Evolutionary conservation across 2,113 vertebrate species (phyloP).

Genomic region (Laticauda colubrina): DNA sequence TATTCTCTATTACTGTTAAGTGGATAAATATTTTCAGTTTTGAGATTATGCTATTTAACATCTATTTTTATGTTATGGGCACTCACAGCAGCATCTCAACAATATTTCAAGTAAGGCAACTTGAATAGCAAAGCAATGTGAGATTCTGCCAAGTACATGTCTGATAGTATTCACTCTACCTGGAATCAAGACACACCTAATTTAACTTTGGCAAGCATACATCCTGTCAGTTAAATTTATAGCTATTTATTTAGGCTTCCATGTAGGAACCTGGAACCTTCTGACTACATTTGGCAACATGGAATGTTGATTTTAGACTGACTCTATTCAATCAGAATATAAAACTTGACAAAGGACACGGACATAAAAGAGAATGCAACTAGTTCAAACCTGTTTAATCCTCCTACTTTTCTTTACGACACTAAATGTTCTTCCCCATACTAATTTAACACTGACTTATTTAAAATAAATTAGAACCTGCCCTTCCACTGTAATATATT

Average conservation of each 20-base stretch:
- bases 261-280: background rate
- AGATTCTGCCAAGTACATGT: background rate
- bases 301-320: background rate
- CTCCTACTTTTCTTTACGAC: background rate
- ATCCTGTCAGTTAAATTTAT: background rate
- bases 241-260: constrained; percentile 9
- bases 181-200: background rate
- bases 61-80: background rate
- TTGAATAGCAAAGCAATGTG: too few species aligned
- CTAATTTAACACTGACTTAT: background rate
- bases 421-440: background rate
- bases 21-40: background rate
- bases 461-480: background rate
- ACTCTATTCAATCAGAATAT: constrained; percentile 5
- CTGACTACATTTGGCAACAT: background rate
- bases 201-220: background rate
- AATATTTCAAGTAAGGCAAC: background rate
- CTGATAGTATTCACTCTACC: background rate
- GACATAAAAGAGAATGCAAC: background rate
- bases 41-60: background rate
- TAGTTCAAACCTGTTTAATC: background rate
- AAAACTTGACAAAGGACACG: background rate
- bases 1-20: background rate
- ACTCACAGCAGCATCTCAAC: background rate
- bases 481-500: background rate